A percentile compares a stretch with the other conserved stretches of the same genome.
phyloP scores from a whole-genome alignment of 2,797 vertebrate genomes.

The Pangasius mekongensis region DNA sequence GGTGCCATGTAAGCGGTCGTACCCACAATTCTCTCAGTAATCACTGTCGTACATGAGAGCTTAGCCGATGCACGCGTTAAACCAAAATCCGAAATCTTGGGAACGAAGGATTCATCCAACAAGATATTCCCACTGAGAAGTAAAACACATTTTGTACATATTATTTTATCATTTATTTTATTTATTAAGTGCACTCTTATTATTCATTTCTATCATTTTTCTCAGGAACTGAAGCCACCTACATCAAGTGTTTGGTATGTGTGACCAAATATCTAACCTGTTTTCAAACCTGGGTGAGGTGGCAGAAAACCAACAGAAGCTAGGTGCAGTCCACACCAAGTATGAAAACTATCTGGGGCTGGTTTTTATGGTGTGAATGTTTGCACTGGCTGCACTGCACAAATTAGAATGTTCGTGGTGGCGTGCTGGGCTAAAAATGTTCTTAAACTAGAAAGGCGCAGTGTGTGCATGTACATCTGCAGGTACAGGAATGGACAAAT shows the following conservation, averaged over 20 bases:
- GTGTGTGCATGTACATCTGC: neutral
- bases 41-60: constrained; percentile 79
- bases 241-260: neutral
- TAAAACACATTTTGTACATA: neutral
- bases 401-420: neutral
- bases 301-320: neutral
- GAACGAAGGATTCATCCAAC: constrained; percentile 80
- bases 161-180: neutral
- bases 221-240: neutral
- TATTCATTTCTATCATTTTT: neutral
- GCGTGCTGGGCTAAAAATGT: neutral
- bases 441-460: neutral
- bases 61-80: constrained; percentile 87
- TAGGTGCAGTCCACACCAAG: neutral
- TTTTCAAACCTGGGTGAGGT: neutral
- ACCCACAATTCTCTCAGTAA: constrained; percentile 92
- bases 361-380: neutral
- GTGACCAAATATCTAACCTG: neutral
- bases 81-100: constrained; percentile 97
- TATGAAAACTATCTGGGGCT: neutral
- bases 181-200: neutral
- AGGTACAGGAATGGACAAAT: neutral
- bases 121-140: constrained; percentile 89
- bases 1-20: constrained; percentile 96
- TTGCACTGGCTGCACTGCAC: neutral